Base-by-base conservation (phyloP, 2,888 invertebrate species). In the Folsomia candida region DNA sequence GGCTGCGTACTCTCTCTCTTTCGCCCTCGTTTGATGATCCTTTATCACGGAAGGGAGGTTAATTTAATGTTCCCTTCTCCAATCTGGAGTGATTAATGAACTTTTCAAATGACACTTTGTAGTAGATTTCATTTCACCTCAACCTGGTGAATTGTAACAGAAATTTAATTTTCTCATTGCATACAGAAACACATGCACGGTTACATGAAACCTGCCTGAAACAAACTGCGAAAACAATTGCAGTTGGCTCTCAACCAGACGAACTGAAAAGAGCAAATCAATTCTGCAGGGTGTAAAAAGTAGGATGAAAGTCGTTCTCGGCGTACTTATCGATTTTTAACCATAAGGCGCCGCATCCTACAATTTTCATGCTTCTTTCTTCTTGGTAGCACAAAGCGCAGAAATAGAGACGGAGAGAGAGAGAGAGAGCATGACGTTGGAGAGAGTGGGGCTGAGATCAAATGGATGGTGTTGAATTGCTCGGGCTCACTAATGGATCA, bases 401-500 rank as follows among this genome's bases (percentile, higher is more conserved):
- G 28, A 61, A 61, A 22, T 9, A 47, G 54, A n/a, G 22, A 22
- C 18, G 60, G 27, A 61, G n/a, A n/a, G 28, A 24, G 28, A 28
- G 18, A 61, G 61, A n/a, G n/a, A n/a, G 47, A 24, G 2, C 14
- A 20, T 62, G 62, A 20, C 28, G 62, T 60, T 60, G 20, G 62
- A 28, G 26, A n/a, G 27, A 29, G 3, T 51, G 22, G 37, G 51
- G 22, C 26, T 51, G 66, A 67, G 57, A 67, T 69, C 70, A 72
- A 69, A 72, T 71, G 73, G 75, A 69, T 78, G 79, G 80, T 80
- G 80, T 80, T 80, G 79, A 80, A 80, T 79, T 80, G 77, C 80
- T 79, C 72, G 74, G 74, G 69, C 75, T 75, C 76, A 74, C 80
- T 80, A 80, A 80, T 80, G 80, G 79, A 79, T 79, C 76, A 80